Percentiles rank a stretch among this genome's conserved stretches.
phyloP scores from a whole-genome alignment of 2,797 vertebrate species.

The Rhinichthys osculus region DNA sequence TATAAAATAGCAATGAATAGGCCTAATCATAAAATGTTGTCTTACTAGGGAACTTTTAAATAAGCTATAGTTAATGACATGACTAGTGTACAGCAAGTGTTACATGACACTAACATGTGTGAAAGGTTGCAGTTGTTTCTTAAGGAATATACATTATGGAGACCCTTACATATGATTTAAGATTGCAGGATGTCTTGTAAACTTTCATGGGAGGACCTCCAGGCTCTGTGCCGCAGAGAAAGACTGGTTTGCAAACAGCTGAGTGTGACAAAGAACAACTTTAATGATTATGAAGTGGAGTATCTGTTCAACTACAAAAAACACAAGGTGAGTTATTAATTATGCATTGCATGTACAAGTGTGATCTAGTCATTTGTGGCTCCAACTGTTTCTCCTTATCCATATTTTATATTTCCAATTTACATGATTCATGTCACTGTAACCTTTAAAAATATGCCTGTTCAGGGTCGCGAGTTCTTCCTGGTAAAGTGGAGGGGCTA shows the following conservation, averaged over 20 bases:
- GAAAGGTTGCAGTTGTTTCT: neutral
- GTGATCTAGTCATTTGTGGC: neutral
- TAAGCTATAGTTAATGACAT: neutral
- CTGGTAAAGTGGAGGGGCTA: constrained; percentile 91
- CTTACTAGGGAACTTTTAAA: neutral
- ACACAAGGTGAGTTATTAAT: constrained; percentile 56
- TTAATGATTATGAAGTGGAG: constrained; percentile 88
- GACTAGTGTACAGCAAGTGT: neutral
- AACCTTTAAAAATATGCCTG: constrained; percentile 33
- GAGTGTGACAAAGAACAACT: constrained; percentile 80
- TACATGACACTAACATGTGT: too few relatives aligned
- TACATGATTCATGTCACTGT: neutral
- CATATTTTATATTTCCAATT: neutral
- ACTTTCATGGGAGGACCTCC: constrained; percentile 79
- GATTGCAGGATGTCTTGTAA: constrained; percentile 82
- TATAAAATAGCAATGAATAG: neutral
- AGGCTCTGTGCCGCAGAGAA: constrained; percentile 79
- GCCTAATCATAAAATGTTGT: neutral
- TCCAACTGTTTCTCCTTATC: neutral
- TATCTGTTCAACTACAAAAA: constrained; percentile 90
- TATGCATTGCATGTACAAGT: neutral
- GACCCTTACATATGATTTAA: constrained; percentile 59
- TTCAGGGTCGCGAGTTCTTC: constrained; percentile 85
- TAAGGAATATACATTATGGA: neutral
- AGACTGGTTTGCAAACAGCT: constrained; percentile 79